These are phyloP conservation scores for Numenius phaeopus DNA, from an alignment of 2,797 vertebrate species.

Conservation along the genomic window DNA sequence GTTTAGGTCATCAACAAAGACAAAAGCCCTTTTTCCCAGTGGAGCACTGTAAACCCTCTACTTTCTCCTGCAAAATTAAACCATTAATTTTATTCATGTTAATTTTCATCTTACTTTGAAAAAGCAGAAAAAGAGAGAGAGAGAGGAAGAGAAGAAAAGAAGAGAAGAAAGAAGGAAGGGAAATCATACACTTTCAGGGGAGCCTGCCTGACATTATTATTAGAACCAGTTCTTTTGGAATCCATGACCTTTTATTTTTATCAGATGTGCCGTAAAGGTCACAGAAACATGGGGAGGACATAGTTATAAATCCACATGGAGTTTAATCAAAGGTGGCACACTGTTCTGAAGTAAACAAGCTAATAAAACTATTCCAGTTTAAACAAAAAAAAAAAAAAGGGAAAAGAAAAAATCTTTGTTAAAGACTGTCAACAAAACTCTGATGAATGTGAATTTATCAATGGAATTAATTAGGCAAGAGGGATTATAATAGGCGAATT, in stretches of 20 bases:
- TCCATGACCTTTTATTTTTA: conserved; percentile 80
- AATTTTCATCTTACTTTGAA: conserved; percentile 79
- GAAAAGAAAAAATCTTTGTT: conserved; percentile 65
- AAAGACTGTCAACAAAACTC: conserved; percentile 69
- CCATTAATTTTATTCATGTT: conserved; percentile 80
- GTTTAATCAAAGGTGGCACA: conserved; percentile 83
- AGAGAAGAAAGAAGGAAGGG: conserved; percentile 44
- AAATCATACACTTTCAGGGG: conserved; percentile 60
- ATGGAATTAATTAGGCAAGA: conserved; percentile 78
- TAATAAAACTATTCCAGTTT: conserved; percentile 78
- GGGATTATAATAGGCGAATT: conserved; percentile 74
- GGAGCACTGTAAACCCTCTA: conserved; percentile 72
- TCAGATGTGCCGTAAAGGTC: conserved; percentile 83
- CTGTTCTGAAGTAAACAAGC: conserved; percentile 78
- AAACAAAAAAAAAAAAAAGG: neutral
- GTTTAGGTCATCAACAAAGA: conserved; percentile 87
- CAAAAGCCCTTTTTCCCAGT: conserved; percentile 78
- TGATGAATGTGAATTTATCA: conserved; percentile 72
- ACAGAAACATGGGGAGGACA: conserved; percentile 74
- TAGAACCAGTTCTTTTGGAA: conserved; percentile 75
- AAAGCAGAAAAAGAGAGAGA: conserved; percentile 13
- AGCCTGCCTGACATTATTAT: conserved; percentile 76
- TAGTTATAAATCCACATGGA: conserved; percentile 82
- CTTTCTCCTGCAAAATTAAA: conserved; percentile 82
- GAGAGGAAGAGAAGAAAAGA: neutral